A percentile compares a stretch with the other conserved stretches of the same genome.
Evolutionary conservation across 2,888 invertebrate species (phyloP).

Genomic region (Volucella inflata): DNA sequence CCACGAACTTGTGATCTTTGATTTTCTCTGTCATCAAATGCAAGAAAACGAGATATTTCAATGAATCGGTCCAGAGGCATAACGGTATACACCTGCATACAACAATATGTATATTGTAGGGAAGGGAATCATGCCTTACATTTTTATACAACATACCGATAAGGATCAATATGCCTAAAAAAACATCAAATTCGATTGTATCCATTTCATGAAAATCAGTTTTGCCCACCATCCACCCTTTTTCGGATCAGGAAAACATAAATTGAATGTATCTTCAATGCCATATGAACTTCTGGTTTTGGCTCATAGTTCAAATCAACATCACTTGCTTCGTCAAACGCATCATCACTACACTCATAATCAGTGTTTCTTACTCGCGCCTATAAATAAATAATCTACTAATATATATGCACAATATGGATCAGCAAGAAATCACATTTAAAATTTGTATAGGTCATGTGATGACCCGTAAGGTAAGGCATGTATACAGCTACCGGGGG

Average conservation of each 20-base stretch:
- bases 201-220: neutral
- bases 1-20: conserved; percentile 20
- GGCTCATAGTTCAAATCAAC: neutral
- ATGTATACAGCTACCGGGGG: no score
- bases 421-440: no score
- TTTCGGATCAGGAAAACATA: no score
- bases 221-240: no score
- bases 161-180: conserved; percentile 13
- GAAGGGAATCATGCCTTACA: neutral
- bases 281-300: no score
- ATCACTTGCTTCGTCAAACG: conserved; percentile 6
- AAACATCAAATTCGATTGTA: neutral
- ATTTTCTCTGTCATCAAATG: conserved; percentile 13
- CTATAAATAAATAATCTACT: neutral
- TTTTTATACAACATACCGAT: conserved; percentile 10
- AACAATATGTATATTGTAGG: neutral
- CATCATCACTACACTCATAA: conserved; percentile 3
- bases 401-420: no score
- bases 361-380: neutral
- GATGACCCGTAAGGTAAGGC: no score
- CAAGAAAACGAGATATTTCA: conserved; percentile 21
- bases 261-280: no score
- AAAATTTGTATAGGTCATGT: no score
- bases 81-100: conserved; percentile 11
- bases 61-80: conserved; percentile 3